Evolutionary conservation across 2,888 invertebrate genomes (phyloP).

Genomic region (Pecten maximus): DNA sequence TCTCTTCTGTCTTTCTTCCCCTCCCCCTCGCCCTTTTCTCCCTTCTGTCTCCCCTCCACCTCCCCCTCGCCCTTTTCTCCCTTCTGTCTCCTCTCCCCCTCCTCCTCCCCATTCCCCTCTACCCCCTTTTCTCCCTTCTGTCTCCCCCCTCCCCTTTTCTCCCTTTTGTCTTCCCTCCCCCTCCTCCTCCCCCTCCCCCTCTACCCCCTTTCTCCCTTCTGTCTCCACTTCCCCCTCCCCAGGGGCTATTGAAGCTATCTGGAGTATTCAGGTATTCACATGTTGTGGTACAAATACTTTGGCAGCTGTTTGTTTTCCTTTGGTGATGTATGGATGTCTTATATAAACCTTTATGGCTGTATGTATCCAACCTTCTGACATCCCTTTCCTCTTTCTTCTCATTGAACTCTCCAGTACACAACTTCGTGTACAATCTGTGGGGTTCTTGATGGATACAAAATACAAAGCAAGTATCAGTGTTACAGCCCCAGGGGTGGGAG

Average conservation of each 20-base stretch:
- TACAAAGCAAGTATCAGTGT: neutral
- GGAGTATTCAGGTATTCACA: neutral
- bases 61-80: too few relatives aligned
- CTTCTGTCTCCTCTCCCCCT: too few relatives aligned
- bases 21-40: too few relatives aligned
- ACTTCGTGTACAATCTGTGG: neutral
- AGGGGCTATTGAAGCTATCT: neutral
- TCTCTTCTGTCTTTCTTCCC: too few relatives aligned
- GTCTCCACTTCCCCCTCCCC: neutral
- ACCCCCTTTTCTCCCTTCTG: too few relatives aligned
- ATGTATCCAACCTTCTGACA: neutral
- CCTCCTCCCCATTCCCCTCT: too few relatives aligned
- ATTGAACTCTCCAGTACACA: neutral
- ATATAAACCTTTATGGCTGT: neutral
- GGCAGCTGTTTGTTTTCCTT: neutral
- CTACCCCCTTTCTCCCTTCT: neutral
- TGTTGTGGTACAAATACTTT: neutral
- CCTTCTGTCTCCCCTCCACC: too few relatives aligned
- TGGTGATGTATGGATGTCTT: neutral
- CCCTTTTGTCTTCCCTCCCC: too few relatives aligned
- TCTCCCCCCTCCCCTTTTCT: too few relatives aligned
- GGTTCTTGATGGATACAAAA: neutral
- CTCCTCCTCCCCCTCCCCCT: too few relatives aligned
- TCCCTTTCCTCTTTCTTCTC: neutral
- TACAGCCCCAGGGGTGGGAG: neutral